Base-by-base conservation (phyloP, 2,888 invertebrate species). In the Ryuthela nishihirai region DNA sequence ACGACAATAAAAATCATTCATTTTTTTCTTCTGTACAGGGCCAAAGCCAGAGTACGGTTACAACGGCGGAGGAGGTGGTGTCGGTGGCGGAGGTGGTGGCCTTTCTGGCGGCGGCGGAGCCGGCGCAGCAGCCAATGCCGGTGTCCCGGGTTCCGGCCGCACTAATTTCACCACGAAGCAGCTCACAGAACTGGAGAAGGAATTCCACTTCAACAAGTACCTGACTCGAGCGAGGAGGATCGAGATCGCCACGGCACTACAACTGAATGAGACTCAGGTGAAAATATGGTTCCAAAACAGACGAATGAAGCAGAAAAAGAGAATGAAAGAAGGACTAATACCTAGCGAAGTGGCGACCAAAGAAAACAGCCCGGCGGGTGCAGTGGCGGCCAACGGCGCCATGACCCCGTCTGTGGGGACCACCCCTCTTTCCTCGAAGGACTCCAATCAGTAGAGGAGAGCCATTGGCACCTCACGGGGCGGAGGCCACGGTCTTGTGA, bases 161-260 rank as follows among this genome's bases (percentile, higher is more conserved):
- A 99, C 99, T 34, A 99, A 99, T 79, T 99, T 99, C 80, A 97
- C 97, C 67, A 99, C 98, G 77, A 98, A 98, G 77, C 99, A 99
- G 75, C 83, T 99, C 65, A 99, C 98, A 2, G 99, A 99, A 76
- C 81, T 99, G 67, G 99, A 99, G 75, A 99, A 99, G 74, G 98
- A 99, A 76, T 99, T 98, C 78, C 98, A 98, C 76, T 98, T 95
- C 78, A 97, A 97, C 80, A 97, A 95, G 78, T 99, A 99, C 79
- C 83, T 99, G 71, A 99, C 98, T 34, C 80, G 98, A 68, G 97
- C 95, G 34, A 80, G 98, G 67, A 82, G 99, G 69, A 97, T 98
- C 74, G 99, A 99, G 77, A 99, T 99, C 67, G 99, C 99, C 0
- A 89, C 92, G 2, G 88, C 94, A 3, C 78, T 99, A 50, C 92